These are phyloP conservation scores for Tokudaia muenninki DNA, from an alignment of 2,797 vertebrate genomes.

Conservation along the genomic window DNA sequence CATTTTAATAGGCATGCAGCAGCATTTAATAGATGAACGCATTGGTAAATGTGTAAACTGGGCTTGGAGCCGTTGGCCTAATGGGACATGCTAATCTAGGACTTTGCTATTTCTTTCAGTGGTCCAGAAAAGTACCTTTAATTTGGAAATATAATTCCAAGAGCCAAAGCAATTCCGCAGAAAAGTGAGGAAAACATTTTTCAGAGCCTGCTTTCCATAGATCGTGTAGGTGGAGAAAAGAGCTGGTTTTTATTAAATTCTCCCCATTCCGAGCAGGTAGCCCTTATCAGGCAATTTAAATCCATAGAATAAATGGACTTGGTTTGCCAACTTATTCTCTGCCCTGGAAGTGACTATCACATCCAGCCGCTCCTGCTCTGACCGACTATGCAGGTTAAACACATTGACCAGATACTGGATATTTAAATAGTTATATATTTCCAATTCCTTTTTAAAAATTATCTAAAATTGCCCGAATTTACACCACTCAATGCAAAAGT, in stretches of 20 bases:
- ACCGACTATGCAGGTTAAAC: neutral
- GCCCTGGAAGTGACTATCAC: neutral
- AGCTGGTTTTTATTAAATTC: neutral
- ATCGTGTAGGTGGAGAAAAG: neutral
- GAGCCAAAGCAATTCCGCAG: conserved; percentile 50
- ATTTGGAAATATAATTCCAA: conserved; percentile 62
- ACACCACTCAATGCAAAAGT: neutral
- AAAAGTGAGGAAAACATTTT: neutral
- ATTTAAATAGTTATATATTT: neutral
- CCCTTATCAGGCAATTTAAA: conserved; percentile 53
- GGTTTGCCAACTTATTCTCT: neutral
- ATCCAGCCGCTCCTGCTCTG: neutral
- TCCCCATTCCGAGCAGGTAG: neutral
- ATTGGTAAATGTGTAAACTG: neutral
- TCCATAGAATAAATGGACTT: neutral
- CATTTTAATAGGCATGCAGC: neutral
- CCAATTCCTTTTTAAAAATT: neutral
- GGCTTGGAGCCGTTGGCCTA: neutral
- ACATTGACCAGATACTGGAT: neutral
- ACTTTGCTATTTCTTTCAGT: neutral
- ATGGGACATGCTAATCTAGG: neutral
- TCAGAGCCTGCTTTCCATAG: neutral
- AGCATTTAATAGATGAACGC: neutral
- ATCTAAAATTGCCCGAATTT: neutral
- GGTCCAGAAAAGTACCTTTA: conserved; percentile 46